phyloP scores from a whole-genome alignment of 2,797 vertebrate genomes.

The Loriculus beryllinus region DNA sequence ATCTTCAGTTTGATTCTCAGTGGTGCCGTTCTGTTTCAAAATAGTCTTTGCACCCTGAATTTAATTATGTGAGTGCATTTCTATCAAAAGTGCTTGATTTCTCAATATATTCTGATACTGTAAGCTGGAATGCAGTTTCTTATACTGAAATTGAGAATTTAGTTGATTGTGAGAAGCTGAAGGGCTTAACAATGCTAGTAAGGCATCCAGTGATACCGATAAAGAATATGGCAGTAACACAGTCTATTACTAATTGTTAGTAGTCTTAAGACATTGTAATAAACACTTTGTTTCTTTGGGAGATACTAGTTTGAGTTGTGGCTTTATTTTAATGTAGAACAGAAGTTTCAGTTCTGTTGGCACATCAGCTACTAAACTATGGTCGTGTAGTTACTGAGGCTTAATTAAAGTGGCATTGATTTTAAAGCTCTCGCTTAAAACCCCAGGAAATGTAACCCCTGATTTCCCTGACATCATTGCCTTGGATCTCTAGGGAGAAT shows the following conservation, averaged over 20 bases:
- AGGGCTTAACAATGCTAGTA: neutral
- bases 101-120: neutral
- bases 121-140: neutral
- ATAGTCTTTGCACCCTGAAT: neutral
- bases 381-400: neutral
- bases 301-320: neutral
- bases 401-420: neutral
- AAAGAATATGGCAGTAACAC: neutral
- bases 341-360: neutral
- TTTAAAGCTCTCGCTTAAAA: neutral
- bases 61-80: neutral
- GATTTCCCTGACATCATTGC: neutral
- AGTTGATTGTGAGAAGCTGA: neutral
- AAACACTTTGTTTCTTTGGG: neutral
- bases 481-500: neutral
- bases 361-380: neutral
- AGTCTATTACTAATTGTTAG: neutral
- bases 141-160: neutral
- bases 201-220: neutral
- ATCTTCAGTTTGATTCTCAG: neutral
- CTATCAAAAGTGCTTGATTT: neutral
- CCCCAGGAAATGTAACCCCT: neutral
- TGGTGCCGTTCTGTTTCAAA: neutral
- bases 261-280: neutral
- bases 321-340: neutral